Conservation (phyloP, 2,888 invertebrate species). For the Cephus pulcher region DNA sequence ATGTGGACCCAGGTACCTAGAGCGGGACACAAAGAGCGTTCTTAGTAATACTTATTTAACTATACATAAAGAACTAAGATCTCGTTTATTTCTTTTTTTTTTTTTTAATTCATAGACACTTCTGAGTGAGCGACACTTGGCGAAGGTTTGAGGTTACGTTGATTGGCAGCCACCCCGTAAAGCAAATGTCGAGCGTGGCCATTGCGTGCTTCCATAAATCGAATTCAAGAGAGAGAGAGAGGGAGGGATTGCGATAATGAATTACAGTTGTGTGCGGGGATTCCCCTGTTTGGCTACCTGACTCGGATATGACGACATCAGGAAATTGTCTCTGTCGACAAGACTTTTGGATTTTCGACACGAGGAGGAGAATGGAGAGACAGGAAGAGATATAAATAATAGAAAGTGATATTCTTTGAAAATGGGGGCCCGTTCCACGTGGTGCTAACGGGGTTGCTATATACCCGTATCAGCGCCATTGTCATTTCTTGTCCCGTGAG, state of each 20-base stretch:
- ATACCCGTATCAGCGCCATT: not conserved
- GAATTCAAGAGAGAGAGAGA: not conserved
- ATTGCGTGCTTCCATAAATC: not conserved
- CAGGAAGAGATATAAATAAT: not conserved
- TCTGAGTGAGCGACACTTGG: not conserved
- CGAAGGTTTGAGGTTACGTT: not conserved
- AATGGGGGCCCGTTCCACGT: constrained; percentile 1
- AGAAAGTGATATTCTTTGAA: not conserved
- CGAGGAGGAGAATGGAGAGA: not conserved
- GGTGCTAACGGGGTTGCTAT: constrained; percentile 42
- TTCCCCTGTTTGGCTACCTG: not conserved
- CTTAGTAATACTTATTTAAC: constrained; percentile 41
- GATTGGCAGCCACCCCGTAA: constrained; percentile 2
- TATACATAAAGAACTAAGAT: constrained; percentile 42
- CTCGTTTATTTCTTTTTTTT: not conserved
- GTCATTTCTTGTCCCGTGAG: not conserved
- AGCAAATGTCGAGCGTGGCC: constrained; percentile 26
- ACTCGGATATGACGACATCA: not conserved
- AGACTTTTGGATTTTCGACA: not conserved
- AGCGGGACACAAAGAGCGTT: constrained; percentile 39
- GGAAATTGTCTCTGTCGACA: not conserved
- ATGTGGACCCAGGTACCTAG: constrained; percentile 40
- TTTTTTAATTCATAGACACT: not conserved
- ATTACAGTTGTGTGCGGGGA: not conserved
- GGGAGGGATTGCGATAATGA: not conserved